Evolutionary conservation across 2,888 invertebrate species (phyloP), one percentile per base, ranked within the genome.

Genomic region (Lepetodrilus schrolli): DNA sequence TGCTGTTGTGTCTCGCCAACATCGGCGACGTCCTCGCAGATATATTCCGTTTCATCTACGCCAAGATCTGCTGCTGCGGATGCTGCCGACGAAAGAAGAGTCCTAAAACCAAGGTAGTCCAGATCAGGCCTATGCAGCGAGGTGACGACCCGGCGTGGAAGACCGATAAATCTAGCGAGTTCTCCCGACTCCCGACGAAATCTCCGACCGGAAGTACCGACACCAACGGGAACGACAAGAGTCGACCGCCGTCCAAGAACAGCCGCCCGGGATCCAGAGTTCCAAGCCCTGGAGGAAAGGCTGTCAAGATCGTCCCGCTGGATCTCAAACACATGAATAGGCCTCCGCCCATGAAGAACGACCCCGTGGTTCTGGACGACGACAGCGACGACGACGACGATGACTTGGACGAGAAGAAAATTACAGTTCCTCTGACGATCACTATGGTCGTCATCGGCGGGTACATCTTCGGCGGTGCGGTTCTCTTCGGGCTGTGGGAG

Each of bases 1-100:
- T 92, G 92, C 84, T 92, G 70, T 83, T 92, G 30, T 92, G 91
- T 78, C 84, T 92, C 77, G 91, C 92, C 1, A 92, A 92, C 82
- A 91, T 92, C 72, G 92, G 92, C n/a, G 92, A 92, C 78, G 91
- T 91, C 23, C 84, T 92, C 76, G 92, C 92, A 3, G 91, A 92
- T 84, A 87, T 91, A 8, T 92, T 92, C 86, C 90, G 91, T 47
- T 91, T 91, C 80, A 86, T 91, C 76, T 92, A 92, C 82, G 88
- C 90, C 76, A 91, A 86, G 76, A 83, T 89, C 49, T 89, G 87
- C 78, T 89, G 89, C 80, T 88, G 88, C 73, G 90, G 89, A 1
- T 90, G 89, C 78, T 87, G 86, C 70, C 76, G 84, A 36, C 72
- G 77, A 65, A 84, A 83, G 72, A 77, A 80, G 72, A 84, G 82